Conservation (phyloP, 2,888 invertebrate species). For the Cephus nigrinus region DNA sequence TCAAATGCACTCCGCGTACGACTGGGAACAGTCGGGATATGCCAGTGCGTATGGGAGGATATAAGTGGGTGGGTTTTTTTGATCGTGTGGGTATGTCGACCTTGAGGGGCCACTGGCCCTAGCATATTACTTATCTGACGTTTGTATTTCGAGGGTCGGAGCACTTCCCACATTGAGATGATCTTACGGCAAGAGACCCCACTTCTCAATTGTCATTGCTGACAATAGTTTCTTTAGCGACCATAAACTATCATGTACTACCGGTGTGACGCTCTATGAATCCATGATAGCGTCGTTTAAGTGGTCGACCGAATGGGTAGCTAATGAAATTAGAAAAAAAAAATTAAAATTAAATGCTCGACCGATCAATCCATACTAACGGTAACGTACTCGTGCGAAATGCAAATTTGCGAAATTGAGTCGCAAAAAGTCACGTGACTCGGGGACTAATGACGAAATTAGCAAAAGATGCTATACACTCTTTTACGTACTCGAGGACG, state of each 20-base stretch:
- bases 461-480: neutral
- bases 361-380: neutral
- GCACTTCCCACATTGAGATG: conserved; percentile 11
- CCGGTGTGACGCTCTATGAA: neutral
- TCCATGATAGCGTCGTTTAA: neutral
- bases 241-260: neutral
- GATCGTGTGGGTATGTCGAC: conserved; percentile 36
- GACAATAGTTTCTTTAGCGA: neutral
- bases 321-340: neutral
- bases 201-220: neutral
- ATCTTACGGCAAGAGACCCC: neutral
- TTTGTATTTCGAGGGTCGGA: conserved; percentile 14
- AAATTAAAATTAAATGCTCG: neutral
- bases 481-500: neutral
- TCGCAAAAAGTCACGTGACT: neutral
- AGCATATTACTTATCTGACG: conserved; percentile 17
- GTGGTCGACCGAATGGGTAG: neutral
- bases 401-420: neutral
- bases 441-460: neutral
- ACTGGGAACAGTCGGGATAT: neutral
- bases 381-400: neutral
- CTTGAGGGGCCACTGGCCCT: conserved; percentile 47
- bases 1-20: conserved; percentile 31
- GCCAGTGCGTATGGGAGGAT: conserved; percentile 2
- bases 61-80: conserved; percentile 22